These are phyloP conservation scores for Chamaetylas fuelleborni DNA, from an alignment of 2,113 vertebrate genomes.

Conservation along the genomic window DNA sequence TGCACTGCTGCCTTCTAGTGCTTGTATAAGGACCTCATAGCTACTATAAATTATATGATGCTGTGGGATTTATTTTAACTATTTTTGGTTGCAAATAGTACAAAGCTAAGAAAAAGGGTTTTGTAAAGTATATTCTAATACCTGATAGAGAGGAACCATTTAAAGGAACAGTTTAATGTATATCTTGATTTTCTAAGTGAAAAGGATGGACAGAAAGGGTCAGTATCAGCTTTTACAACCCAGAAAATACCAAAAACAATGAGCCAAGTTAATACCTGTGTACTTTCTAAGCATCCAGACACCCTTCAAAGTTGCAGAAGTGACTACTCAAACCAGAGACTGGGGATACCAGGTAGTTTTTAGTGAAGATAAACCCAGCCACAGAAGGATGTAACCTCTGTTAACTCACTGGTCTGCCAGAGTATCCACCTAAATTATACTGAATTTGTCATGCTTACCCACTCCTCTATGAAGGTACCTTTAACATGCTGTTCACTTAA, in stretches of 20 bases:
- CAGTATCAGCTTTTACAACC: background rate
- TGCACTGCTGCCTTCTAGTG: background rate
- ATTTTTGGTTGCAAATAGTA: background rate
- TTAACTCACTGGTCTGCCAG: background rate
- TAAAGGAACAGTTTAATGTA: background rate
- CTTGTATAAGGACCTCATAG: background rate
- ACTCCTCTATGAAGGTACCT: background rate
- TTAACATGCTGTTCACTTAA: background rate
- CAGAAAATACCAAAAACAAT: background rate
- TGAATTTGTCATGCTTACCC: background rate
- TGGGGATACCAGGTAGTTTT: background rate
- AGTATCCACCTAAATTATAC: fast-evolving
- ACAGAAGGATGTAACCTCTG: background rate
- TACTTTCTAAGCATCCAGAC: background rate
- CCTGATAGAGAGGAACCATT: background rate
- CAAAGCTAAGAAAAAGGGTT: background rate
- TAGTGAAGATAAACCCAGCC: background rate
- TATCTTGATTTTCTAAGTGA: background rate
- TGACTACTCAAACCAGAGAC: background rate
- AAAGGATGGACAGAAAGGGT: background rate
- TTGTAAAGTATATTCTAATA: background rate
- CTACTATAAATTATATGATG: background rate
- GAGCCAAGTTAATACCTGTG: background rate
- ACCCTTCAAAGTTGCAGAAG: background rate
- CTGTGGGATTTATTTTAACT: background rate